Evolutionary conservation across 2,888 invertebrate genomes (phyloP).

Genomic region (Thyatira batis): DNA sequence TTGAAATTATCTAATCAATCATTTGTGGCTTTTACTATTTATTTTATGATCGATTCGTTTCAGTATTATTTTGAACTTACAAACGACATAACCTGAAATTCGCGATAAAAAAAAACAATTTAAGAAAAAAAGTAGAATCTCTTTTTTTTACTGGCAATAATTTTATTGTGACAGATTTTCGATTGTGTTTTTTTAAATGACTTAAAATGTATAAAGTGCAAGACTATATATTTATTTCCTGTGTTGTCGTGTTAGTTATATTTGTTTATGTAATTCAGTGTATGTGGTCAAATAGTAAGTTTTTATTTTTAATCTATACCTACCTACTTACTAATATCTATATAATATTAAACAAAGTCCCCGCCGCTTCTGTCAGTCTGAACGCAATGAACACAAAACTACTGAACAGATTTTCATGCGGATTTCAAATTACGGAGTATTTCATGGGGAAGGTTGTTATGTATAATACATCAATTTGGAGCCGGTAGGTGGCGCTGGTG

Average conservation of each 20-base stretch:
- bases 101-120: not conserved
- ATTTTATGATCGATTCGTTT: not conserved
- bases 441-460: too few species aligned
- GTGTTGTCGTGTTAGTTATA: not conserved
- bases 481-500: too few species aligned
- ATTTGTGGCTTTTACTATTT: too few species aligned
- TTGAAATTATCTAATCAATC: not conserved
- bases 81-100: not conserved
- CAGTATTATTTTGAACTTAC: not conserved
- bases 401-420: too few species aligned
- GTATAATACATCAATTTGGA: too few species aligned
- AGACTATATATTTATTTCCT: not conserved
- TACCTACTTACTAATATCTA: too few species aligned
- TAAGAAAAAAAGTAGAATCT: not conserved
- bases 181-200: not conserved
- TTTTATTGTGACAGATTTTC: too few species aligned
- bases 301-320: slow-evolving; percentile 5
- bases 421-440: too few species aligned
- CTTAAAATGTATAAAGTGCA: not conserved
- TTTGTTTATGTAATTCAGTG: not conserved
- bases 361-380: too few species aligned
- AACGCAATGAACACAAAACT: too few species aligned
- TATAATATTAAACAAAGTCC: too few species aligned
- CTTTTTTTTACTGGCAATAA: not conserved
- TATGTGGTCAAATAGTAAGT: slow-evolving; percentile 5